Conservation (phyloP, 2,888 invertebrate species). For the Drosophila heteroneura region DNA sequence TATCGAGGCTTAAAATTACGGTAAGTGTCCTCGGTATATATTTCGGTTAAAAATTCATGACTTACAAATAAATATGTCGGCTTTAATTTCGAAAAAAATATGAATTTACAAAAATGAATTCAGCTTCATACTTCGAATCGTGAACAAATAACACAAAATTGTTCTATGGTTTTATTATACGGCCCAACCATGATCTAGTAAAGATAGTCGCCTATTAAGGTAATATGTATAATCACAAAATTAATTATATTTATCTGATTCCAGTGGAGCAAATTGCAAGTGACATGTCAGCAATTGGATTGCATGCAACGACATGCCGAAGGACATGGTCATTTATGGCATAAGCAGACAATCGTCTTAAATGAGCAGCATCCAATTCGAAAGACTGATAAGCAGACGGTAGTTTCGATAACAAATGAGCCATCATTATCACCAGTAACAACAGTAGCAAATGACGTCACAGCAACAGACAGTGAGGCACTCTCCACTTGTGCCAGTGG, state of each 20-base stretch:
- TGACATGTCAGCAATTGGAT: constrained; percentile 85
- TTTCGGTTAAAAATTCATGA: background rate
- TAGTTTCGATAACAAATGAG: constrained; percentile 29
- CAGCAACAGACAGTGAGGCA: constrained; percentile 33
- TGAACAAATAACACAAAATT: background rate
- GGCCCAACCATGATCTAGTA: background rate
- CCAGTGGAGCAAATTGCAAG: constrained; percentile 85
- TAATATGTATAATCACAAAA: background rate
- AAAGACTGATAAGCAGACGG: constrained; percentile 46
- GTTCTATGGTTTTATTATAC: background rate
- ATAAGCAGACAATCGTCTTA: constrained; percentile 84
- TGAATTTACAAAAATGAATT: background rate
- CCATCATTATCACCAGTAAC: constrained; percentile 35
- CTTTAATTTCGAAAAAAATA: background rate
- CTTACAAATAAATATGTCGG: background rate
- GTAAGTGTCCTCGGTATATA: constrained; percentile 65
- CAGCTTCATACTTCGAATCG: background rate
- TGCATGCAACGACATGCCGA: constrained; percentile 85
- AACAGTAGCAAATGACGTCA: constrained; percentile 24
- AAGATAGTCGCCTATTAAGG: background rate
- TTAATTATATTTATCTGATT: constrained; percentile 35
- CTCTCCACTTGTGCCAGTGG: constrained; percentile 16
- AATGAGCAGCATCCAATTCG: constrained; percentile 72
- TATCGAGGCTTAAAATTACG: constrained; percentile 84
- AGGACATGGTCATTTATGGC: constrained; percentile 85